Conservation (phyloP, 1,140 invertebrate genomes). For the Plodia interpunctella region DNA sequence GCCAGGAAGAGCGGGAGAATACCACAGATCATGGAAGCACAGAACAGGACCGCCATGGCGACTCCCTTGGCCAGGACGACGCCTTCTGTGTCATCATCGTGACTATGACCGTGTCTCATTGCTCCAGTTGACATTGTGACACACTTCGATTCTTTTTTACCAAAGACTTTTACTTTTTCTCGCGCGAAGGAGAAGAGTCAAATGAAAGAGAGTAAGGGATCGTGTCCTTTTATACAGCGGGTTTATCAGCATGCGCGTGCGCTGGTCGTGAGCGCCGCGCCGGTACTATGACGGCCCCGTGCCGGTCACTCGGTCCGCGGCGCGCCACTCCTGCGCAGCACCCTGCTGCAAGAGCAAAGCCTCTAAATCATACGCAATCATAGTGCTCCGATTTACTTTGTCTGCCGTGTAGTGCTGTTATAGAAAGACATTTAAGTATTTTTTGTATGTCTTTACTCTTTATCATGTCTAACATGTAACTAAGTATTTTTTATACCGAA, state of each 20-base stretch:
- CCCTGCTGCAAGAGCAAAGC: conserved; percentile 23
- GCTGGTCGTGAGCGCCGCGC: conserved; percentile 49
- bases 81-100: conserved; percentile 52
- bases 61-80: conserved; percentile 82
- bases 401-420: too few relatives aligned
- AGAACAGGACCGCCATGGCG: conserved; percentile 85
- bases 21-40: conserved; percentile 84
- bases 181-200: neutral
- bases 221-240: conserved; percentile 54
- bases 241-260: conserved; percentile 62
- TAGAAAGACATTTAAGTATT: too few relatives aligned
- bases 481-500: too few relatives aligned
- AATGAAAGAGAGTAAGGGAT: conserved; percentile 34
- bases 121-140: conserved; percentile 25
- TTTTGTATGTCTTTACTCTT: too few relatives aligned
- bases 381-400: neutral
- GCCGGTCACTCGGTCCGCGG: conserved; percentile 28
- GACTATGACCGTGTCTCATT: conserved; percentile 24
- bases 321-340: conserved; percentile 42
- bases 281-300: conserved; percentile 48
- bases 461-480: too few relatives aligned
- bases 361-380: conserved; percentile 9
- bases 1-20: conserved; percentile 82
- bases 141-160: neutral
- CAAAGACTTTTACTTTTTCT: neutral